phyloP scores from a whole-genome alignment of 2,113 vertebrate species.

The Pangasianodon hypophthalmus region DNA sequence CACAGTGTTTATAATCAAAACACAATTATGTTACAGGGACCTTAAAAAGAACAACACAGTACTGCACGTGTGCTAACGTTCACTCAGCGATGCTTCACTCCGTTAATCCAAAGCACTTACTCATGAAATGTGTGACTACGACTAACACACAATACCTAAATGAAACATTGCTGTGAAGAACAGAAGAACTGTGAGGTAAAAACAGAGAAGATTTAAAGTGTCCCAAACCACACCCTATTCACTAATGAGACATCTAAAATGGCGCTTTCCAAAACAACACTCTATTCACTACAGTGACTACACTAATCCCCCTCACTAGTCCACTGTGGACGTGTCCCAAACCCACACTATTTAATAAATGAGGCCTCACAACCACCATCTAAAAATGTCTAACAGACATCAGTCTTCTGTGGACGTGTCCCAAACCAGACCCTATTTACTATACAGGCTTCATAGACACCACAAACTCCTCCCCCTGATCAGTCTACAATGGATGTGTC shows the following conservation, averaged over 20 bases:
- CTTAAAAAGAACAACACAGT: neutral
- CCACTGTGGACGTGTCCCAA: neutral
- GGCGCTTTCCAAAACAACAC: neutral
- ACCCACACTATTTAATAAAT: neutral
- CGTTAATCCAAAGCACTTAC: neutral
- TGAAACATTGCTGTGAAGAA: neutral
- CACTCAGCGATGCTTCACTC: neutral
- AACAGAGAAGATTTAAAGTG: neutral
- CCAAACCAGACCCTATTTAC: neutral
- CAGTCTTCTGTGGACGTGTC: neutral
- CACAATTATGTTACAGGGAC: neutral
- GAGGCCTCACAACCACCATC: no score
- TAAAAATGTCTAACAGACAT: no score
- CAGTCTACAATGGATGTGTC: neutral
- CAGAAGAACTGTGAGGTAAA: constrained; percentile 20
- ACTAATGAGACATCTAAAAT: neutral
- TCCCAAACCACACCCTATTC: neutral
- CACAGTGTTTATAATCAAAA: neutral
- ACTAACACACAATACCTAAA: neutral
- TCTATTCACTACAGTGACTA: neutral
- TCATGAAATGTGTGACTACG: neutral
- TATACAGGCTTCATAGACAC: neutral
- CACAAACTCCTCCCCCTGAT: neutral
- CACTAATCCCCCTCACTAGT: neutral
- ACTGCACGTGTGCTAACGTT: neutral